phyloP scores from a whole-genome alignment of 2,797 vertebrate genomes.

The Crocodylus rhombifer region DNA sequence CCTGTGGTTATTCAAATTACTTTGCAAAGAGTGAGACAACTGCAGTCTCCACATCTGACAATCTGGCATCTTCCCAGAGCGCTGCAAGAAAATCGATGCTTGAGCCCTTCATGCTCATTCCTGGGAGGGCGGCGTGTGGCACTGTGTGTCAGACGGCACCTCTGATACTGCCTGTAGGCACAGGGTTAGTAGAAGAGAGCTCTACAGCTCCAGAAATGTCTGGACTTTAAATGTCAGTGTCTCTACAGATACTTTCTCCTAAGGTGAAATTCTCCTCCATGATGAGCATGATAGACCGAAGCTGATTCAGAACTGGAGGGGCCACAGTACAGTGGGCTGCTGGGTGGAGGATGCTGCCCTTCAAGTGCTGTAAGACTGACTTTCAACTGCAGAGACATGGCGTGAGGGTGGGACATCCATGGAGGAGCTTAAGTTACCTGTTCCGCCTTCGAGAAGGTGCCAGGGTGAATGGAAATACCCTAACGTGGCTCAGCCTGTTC shows the following conservation, averaged over 20 bases:
- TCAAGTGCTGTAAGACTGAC: neutral
- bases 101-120: neutral
- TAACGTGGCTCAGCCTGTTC: neutral
- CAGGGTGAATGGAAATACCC: neutral
- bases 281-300: neutral
- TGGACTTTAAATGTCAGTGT: neutral
- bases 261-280: neutral
- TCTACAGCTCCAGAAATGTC: neutral
- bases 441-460: neutral
- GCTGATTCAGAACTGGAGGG: no score
- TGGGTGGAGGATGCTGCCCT: neutral
- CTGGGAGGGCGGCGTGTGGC: neutral
- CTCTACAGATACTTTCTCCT: neutral
- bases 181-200: neutral
- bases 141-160: neutral
- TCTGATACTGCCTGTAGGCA: neutral
- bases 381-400: neutral
- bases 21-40: neutral
- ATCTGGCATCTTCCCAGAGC: neutral
- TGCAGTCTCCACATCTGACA: neutral
- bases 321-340: no score
- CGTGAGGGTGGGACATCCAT: neutral
- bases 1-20: neutral
- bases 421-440: neutral
- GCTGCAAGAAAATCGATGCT: conserved; percentile 38